Percentiles rank a stretch among this genome's conserved stretches.
Conservation (phyloP, 2,113 vertebrate genomes). For the Strix aluco region DNA sequence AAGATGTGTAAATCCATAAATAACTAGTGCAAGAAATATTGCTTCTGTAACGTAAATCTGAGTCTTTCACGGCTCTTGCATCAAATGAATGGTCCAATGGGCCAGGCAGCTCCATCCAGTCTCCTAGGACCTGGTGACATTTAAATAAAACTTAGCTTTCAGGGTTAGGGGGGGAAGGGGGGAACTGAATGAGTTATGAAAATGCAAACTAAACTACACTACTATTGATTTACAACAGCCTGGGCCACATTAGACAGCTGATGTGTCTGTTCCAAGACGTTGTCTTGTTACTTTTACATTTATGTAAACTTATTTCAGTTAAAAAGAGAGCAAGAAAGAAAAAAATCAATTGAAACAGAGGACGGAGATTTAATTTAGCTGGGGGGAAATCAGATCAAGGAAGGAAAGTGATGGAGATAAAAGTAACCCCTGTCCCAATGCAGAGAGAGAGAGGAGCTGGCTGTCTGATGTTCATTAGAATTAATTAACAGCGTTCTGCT, state of each 20-base stretch:
- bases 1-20: slow-evolving; percentile 37
- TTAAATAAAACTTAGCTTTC: slow-evolving; percentile 18
- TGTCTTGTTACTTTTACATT: slow-evolving; percentile 32
- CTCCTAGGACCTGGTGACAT: neutral
- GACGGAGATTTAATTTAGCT: slow-evolving; percentile 65
- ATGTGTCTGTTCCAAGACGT: slow-evolving; percentile 11
- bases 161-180: neutral
- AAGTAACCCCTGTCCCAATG: slow-evolving; percentile 15
- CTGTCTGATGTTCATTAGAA: slow-evolving; percentile 53
- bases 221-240: neutral
- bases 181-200: neutral
- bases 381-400: slow-evolving; percentile 55
- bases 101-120: neutral
- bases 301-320: slow-evolving; percentile 57
- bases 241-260: neutral
- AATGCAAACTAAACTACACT: slow-evolving; percentile 32
- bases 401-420: slow-evolving; percentile 61
- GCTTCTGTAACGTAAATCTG: slow-evolving; percentile 10
- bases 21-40: neutral
- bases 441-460: neutral
- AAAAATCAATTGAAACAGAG: slow-evolving; percentile 66
- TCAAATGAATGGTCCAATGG: neutral
- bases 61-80: neutral
- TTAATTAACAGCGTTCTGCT: slow-evolving; percentile 52
- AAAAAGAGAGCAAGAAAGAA: slow-evolving; percentile 33